Percentiles rank a stretch among this genome's conserved stretches.
phyloP scores from a whole-genome alignment of 1,140 invertebrate species.

The Sinella curviseta region DNA sequence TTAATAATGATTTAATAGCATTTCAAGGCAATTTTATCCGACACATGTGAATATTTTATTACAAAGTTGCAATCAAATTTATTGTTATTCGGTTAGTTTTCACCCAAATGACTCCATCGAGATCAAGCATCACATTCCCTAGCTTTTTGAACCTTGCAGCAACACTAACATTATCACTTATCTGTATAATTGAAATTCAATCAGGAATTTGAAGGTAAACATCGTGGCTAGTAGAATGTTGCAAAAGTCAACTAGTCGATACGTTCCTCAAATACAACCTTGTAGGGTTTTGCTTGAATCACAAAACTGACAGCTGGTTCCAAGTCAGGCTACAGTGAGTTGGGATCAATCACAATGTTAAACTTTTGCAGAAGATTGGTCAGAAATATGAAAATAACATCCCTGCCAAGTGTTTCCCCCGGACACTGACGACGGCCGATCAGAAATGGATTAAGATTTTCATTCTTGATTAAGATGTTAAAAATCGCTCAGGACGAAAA shows the following conservation, averaged over 20 bases:
- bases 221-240: no score
- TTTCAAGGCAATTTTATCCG: no score
- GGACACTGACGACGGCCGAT: constrained; percentile 10
- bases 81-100: no score
- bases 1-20: no score
- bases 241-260: neutral
- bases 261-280: neutral
- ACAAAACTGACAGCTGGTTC: neutral
- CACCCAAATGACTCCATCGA: no score
- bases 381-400: constrained; percentile 1
- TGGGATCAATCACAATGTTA: neutral
- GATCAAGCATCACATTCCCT: no score
- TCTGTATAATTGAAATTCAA: no score
- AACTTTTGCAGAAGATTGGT: constrained; percentile 25
- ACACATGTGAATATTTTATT: no score
- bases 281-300: neutral
- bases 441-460: neutral
- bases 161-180: no score
- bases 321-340: neutral
- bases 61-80: no score
- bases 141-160: no score
- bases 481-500: constrained; percentile 7
- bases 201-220: no score
- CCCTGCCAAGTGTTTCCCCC: constrained; percentile 18
- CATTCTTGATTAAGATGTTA: neutral